phyloP scores from a whole-genome alignment of 2,888 invertebrate genomes.

The Cosmia pyralina region DNA sequence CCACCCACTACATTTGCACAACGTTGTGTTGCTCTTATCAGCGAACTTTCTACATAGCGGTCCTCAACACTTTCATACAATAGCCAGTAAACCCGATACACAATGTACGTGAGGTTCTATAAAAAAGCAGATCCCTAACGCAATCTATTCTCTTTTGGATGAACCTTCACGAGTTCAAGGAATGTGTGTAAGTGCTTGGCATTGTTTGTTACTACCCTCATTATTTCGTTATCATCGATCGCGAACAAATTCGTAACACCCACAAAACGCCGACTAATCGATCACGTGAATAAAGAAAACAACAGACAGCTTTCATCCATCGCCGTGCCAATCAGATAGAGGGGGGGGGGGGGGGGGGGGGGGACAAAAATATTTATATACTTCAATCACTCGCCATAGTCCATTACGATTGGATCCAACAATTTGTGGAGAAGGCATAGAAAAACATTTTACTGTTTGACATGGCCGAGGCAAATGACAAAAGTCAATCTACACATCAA shows the following conservation, averaged over 20 bases:
- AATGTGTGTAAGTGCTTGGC: constrained; percentile 27
- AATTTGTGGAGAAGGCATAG: constrained; percentile 86
- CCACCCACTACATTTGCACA: constrained; percentile 83
- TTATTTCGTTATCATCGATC: constrained; percentile 64
- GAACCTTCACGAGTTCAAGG: constrained; percentile 18
- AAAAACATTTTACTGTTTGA: constrained; percentile 89
- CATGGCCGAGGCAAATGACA: constrained; percentile 89
- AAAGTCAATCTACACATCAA: constrained; percentile 90
- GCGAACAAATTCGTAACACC: constrained; percentile 63
- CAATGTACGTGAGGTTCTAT: constrained; percentile 56
- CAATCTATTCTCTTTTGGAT: constrained; percentile 19
- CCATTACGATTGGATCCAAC: constrained; percentile 85
- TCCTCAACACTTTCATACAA: constrained; percentile 67
- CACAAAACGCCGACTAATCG: constrained; percentile 59
- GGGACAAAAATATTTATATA: constrained; percentile 76
- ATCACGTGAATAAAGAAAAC: constrained; percentile 77
- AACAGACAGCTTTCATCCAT: constrained; percentile 83
- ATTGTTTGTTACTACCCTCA: constrained; percentile 54
- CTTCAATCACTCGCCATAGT: constrained; percentile 82
- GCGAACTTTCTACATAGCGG: constrained; percentile 69
- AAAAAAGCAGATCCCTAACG: constrained; percentile 34
- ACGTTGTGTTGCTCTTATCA: constrained; percentile 77
- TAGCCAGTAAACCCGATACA: constrained; percentile 50
- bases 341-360: constrained; percentile 60
- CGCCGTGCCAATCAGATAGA: constrained; percentile 86